Base-by-base conservation (phyloP, 2,888 invertebrate genomes). In the Trachelus tabidus region DNA sequence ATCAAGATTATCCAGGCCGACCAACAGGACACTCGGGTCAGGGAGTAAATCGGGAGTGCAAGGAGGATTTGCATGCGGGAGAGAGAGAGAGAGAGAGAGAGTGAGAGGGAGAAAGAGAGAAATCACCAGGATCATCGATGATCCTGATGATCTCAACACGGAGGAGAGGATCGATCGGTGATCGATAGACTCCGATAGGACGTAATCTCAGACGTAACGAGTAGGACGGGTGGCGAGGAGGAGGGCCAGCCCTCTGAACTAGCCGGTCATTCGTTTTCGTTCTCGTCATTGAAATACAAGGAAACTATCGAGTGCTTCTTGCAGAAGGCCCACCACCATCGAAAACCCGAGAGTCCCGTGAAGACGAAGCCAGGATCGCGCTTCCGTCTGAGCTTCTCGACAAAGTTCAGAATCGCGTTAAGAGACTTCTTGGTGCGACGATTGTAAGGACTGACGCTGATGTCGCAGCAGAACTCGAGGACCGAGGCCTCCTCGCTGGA, bases 311-410 rank as follows among this genome's bases (percentile, higher is more conserved):
- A 95, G 92, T 96, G 95, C 87, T 96, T 96, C 91, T 96, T 96
- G 92, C 96, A 96, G 87, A 96, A 96, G 0, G 96, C 96, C 96
- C 96, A 96, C 96, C 96, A 96, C 96, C 96, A 96, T 23, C 95
- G 92, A 86, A 95, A 96, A 0, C 95, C 95, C 34, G 94, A 94
- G n/a, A 95, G 92, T n/a, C 95, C 95, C 78, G 94, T 93, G 86
- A 96, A 95, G 81, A 93, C 91, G 88, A 96, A 96, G 81, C 92
- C 93, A 3, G 95, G 95, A 79, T 95, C 94, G 81, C 94, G 92
- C 68, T 91, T 87, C 73, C 93, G 92, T 84, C 93, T 92, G 79
- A 96, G 88, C 84, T 94, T 94, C 87, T 95, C 94, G n/a, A 96
- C 95, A 86, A 93, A 96, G 75, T 92, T 92, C 71, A 96, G 88